These are phyloP conservation scores for Creontiades dilutus DNA, from an alignment of 2,888 invertebrate genomes.

Conservation along the genomic window DNA sequence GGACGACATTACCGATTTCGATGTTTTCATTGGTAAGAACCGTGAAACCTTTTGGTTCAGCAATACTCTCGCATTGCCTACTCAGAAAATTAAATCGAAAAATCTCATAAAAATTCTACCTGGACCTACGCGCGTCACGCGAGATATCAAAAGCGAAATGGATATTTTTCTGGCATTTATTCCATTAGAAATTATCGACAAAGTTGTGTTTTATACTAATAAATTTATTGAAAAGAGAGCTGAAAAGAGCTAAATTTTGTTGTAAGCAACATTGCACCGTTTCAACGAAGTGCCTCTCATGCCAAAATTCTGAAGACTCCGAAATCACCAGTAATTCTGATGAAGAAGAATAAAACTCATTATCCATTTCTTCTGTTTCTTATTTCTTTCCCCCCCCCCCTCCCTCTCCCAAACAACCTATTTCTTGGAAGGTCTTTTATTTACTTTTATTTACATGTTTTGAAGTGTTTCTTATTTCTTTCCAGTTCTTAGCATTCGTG, in stretches of 20 bases:
- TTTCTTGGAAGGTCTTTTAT: too few species aligned
- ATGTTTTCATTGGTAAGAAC: slow-evolving; percentile 22
- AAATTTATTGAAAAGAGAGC: background rate
- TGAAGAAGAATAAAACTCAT: too few species aligned
- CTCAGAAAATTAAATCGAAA: background rate
- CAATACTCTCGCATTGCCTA: background rate
- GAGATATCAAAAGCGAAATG: slow-evolving; percentile 39
- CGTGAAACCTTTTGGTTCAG: slow-evolving; percentile 19
- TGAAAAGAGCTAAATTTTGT: background rate
- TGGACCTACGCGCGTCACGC: background rate
- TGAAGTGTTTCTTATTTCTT: too few species aligned
- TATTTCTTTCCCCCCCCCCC: too few species aligned
- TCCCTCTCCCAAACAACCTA: too few species aligned
- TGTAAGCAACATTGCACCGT: background rate
- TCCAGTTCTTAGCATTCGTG: too few species aligned
- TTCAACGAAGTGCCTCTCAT: background rate
- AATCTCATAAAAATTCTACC: slow-evolving; percentile 34
- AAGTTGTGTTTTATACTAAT: too few species aligned
- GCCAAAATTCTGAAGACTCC: background rate
- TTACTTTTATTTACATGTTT: too few species aligned
- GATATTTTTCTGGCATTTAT: background rate
- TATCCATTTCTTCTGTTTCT: too few species aligned
- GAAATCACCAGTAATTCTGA: too few species aligned
- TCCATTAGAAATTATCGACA: slow-evolving; percentile 17
- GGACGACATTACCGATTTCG: background rate